These are phyloP conservation scores for Ooceraea biroi DNA, from an alignment of 1,140 invertebrate species.

Conservation along the genomic window DNA sequence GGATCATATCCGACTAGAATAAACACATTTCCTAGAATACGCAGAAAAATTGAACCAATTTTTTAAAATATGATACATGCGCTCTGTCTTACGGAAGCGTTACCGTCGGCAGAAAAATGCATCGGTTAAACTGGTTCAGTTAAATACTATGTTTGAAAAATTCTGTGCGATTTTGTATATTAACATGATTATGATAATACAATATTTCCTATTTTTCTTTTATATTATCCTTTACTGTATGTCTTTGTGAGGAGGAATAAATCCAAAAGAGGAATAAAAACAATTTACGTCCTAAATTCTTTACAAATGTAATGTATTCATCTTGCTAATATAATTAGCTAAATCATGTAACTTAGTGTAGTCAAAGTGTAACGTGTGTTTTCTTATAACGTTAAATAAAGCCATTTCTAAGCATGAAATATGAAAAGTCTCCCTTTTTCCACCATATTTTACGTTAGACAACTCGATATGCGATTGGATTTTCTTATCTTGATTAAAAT, in stretches of 20 bases:
- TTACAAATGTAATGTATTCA: neutral
- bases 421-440: neutral
- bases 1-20: neutral
- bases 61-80: conserved; percentile 11
- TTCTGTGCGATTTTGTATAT: neutral
- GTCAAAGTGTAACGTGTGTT: neutral
- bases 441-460: neutral
- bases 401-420: neutral
- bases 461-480: neutral
- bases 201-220: neutral
- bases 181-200: neutral
- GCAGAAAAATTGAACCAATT: neutral
- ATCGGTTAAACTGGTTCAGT: conserved; percentile 3
- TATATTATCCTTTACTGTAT: neutral
- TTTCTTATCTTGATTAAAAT: neutral
- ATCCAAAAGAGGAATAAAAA: neutral
- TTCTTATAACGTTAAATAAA: neutral
- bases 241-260: neutral
- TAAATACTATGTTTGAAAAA: neutral
- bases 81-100: neutral
- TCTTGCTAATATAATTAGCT: neutral
- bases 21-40: neutral
- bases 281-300: neutral
- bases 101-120: conserved; percentile 47
- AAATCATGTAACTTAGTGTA: neutral